phyloP scores from a whole-genome alignment of 2,113 vertebrate genomes.

The Steatornis caripensis region DNA sequence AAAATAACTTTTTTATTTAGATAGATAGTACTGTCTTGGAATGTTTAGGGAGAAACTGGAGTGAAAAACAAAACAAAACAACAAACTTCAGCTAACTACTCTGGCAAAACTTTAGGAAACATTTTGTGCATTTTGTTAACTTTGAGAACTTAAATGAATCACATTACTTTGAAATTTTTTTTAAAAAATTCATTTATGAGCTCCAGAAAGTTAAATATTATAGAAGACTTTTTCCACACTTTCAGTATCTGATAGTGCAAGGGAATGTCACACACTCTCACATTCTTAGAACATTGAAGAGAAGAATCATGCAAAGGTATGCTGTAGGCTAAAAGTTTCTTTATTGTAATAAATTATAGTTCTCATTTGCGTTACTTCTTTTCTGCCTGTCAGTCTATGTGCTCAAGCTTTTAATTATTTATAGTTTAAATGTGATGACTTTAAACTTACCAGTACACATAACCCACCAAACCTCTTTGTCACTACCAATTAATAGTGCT shows the following conservation, averaged over 20 bases:
- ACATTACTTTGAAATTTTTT: slow-evolving; percentile 7
- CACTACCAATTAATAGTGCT: background rate
- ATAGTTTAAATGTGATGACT: background rate
- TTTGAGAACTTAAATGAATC: slow-evolving; percentile 29
- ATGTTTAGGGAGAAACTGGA: slow-evolving; percentile 19
- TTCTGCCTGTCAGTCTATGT: background rate
- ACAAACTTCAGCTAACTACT: background rate
- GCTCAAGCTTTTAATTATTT: background rate
- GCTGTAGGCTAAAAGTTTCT: background rate
- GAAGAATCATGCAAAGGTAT: background rate
- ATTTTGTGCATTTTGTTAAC: background rate
- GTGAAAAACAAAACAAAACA: no score
- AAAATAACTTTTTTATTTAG: background rate
- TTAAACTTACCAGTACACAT: background rate
- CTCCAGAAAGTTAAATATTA: background rate
- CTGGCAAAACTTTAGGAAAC: background rate
- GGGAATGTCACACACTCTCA: background rate
- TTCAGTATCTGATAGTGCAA: background rate
- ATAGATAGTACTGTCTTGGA: background rate
- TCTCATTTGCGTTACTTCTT: background rate
- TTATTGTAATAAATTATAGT: background rate
- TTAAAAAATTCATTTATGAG: background rate
- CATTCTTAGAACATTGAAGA: background rate
- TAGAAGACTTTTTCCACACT: background rate
- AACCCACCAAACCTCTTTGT: background rate